phyloP scores from a whole-genome alignment of 2,113 vertebrate genomes.

The Tiliqua scincoides region DNA sequence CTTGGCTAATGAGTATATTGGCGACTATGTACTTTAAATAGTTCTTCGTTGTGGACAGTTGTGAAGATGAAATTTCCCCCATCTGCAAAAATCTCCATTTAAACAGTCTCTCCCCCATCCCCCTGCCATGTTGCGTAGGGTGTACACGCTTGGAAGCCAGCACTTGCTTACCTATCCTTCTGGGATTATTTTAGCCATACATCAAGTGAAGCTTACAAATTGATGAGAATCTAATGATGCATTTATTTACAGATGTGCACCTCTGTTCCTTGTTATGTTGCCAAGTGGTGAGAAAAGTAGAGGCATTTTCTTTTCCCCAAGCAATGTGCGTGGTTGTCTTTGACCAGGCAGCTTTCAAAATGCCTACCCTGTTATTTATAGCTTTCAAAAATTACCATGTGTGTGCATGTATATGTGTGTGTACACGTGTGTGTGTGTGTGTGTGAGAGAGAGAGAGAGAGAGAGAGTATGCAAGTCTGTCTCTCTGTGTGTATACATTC shows the following conservation, averaged over 20 bases:
- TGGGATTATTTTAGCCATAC: constrained; percentile 81
- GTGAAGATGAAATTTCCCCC: constrained; percentile 35
- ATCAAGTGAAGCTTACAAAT: constrained; percentile 83
- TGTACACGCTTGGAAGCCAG: constrained; percentile 55
- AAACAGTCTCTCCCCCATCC: constrained; percentile 21
- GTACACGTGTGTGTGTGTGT: background rate
- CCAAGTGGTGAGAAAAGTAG: constrained; percentile 55
- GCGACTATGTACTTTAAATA: constrained; percentile 70
- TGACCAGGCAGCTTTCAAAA: constrained; percentile 48
- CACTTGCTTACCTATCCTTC: constrained; percentile 72
- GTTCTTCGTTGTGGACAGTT: constrained; percentile 48
- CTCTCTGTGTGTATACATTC: background rate
- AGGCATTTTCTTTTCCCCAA: constrained; percentile 38
- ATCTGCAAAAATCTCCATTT: constrained; percentile 43
- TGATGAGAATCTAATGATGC: constrained; percentile 87
- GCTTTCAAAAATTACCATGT: constrained; percentile 32
- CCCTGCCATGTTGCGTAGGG: constrained; percentile 19
- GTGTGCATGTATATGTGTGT: background rate
- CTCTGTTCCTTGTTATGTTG: constrained; percentile 73
- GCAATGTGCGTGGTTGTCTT: constrained; percentile 38
- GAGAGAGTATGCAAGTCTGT: too few species aligned
- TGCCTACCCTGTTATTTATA: constrained; percentile 45
- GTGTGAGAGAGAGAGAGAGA: background rate
- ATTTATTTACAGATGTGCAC: constrained; percentile 89
- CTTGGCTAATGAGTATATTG: constrained; percentile 73